Conservation (phyloP, 2,797 vertebrate genomes). For the Ibycter americanus region DNA sequence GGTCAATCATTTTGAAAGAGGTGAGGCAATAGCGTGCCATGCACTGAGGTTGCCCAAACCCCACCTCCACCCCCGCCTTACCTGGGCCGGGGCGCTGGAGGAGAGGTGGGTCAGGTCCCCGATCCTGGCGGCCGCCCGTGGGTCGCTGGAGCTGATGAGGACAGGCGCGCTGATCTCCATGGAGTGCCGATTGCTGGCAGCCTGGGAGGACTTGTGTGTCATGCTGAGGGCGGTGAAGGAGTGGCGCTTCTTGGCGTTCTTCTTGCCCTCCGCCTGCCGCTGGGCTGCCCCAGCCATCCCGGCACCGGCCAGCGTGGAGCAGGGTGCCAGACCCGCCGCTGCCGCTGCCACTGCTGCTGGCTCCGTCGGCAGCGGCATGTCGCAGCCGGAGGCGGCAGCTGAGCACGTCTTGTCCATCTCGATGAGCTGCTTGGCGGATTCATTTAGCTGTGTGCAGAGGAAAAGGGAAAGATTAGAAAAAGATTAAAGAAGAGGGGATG, state of each 20-base stretch:
- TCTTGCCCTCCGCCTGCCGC: conserved; percentile 89
- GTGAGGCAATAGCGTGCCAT: rapidly evolving
- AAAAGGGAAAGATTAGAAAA: not conserved
- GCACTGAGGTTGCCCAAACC: not conserved
- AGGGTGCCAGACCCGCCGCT: not conserved
- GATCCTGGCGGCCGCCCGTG: conserved; percentile 91
- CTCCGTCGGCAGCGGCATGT: conserved; percentile 69
- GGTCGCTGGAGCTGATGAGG: conserved; percentile 96
- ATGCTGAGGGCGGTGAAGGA: conserved; percentile 96
- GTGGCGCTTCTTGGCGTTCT: conserved; percentile 97
- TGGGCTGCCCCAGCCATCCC: conserved; percentile 80
- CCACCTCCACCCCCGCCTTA: conserved; percentile 3
- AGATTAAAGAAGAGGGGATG: not conserved
- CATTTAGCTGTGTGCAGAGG: conserved; percentile 84
- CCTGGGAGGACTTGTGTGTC: conserved; percentile 91
- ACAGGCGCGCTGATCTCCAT: conserved; percentile 98
- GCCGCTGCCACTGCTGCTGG: not conserved
- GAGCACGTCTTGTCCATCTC: conserved; percentile 91
- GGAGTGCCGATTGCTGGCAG: conserved; percentile 93
- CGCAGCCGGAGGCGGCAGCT: conserved; percentile 52
- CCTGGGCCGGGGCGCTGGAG: conserved; percentile 83
- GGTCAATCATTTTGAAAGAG: not conserved
- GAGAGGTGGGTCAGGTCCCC: conserved; percentile 83
- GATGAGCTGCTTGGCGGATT: conserved; percentile 95
- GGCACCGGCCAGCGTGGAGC: conserved; percentile 76